These are phyloP conservation scores for Synergus itoensis DNA, from an alignment of 2,888 invertebrate species.

Conservation along the genomic window DNA sequence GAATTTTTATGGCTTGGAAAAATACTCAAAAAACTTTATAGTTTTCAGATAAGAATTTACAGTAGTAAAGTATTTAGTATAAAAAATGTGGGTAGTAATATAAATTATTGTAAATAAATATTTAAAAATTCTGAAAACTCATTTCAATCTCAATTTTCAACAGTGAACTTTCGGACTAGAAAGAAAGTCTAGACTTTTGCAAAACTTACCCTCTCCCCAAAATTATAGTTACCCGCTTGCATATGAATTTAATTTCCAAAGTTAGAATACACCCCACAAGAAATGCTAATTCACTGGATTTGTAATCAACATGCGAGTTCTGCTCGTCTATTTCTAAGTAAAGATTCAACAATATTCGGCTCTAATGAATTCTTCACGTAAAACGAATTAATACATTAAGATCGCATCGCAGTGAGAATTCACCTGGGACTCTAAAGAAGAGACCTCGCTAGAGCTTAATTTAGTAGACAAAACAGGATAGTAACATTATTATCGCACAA, in stretches of 20 bases:
- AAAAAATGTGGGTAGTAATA: no score
- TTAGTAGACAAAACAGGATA: conserved; percentile 1
- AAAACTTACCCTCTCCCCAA: neutral
- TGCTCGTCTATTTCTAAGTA: neutral
- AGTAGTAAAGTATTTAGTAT: no score
- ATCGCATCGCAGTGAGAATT: neutral
- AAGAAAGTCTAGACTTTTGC: neutral
- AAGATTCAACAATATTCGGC: neutral
- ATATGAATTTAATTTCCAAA: neutral
- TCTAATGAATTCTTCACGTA: conserved; percentile 1
- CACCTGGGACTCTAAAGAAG: neutral
- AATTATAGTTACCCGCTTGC: neutral
- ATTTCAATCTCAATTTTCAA: no score
- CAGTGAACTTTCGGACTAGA: no score
- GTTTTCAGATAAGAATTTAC: no score
- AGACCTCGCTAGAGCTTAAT: neutral
- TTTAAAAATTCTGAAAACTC: no score
- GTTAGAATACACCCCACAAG: neutral
- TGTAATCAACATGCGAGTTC: neutral
- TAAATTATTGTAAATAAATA: no score
- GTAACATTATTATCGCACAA: neutral
- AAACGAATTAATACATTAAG: neutral
- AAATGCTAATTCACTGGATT: neutral
- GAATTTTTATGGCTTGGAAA: no score
- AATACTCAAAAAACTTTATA: no score